Evolutionary conservation across 1,140 invertebrate genomes (phyloP).

Genomic region (Subanguina moxae): DNA sequence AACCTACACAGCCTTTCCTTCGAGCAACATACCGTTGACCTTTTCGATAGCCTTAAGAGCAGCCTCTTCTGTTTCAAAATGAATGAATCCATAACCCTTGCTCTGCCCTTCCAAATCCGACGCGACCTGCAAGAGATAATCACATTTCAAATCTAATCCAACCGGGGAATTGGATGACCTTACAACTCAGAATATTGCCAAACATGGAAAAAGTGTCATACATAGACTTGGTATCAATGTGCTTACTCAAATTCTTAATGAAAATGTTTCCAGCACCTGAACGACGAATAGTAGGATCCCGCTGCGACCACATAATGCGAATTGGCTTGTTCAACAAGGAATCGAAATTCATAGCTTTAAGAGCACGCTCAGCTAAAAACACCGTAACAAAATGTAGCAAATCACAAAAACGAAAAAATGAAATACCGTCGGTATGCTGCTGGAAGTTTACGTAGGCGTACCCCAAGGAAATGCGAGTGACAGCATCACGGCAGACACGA

Average conservation of each 20-base stretch:
- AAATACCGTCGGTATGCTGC: slow-evolving; percentile 85
- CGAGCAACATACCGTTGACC: slow-evolving; percentile 86
- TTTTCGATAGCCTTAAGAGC: slow-evolving; percentile 90
- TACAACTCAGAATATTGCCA: slow-evolving; percentile 98
- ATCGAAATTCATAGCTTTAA: slow-evolving; percentile 99
- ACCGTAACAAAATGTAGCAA: too few species aligned
- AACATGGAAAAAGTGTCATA: slow-evolving; percentile 99
- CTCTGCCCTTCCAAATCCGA: slow-evolving; percentile 91
- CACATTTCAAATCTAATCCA: slow-evolving; percentile 42
- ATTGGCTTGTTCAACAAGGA: slow-evolving; percentile 93
- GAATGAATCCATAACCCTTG: slow-evolving; percentile 97
- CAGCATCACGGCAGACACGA: slow-evolving; percentile 93
- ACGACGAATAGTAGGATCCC: slow-evolving; percentile 93
- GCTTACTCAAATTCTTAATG: slow-evolving; percentile 94
- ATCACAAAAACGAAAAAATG: neutral
- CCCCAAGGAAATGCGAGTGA: slow-evolving; percentile 87
- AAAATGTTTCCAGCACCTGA: slow-evolving; percentile 98
- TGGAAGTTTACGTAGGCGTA: slow-evolving; percentile 99
- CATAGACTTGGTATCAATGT: slow-evolving; percentile 97
- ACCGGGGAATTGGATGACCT: slow-evolving; percentile 64
- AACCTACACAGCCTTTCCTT: slow-evolving; percentile 75
- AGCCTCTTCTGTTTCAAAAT: slow-evolving; percentile 99
- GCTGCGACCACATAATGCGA: slow-evolving; percentile 98
- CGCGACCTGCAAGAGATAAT: slow-evolving; percentile 63
- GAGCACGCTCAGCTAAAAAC: slow-evolving; percentile 84